Evolutionary conservation across 2,888 invertebrate species (phyloP).

Genomic region (Volucella zonaria): DNA sequence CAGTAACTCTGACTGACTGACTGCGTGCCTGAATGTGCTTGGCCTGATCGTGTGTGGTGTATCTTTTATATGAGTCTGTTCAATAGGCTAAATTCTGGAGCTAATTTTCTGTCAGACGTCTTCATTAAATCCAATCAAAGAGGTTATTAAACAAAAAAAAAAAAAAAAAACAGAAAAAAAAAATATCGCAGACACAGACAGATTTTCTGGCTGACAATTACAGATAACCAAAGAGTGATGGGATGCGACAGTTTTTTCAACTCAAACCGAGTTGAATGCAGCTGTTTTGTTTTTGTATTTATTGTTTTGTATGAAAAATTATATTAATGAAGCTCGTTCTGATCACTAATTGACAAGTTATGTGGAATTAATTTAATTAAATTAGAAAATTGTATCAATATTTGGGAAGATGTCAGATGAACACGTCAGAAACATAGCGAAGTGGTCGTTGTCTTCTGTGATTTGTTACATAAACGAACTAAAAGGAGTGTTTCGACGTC

Average conservation of each 20-base stretch:
- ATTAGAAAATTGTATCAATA: slow-evolving; percentile 44
- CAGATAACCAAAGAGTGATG: slow-evolving; percentile 37
- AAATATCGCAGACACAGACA: slow-evolving; percentile 53
- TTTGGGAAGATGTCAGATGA: slow-evolving; percentile 16
- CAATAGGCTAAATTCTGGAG: slow-evolving; percentile 50
- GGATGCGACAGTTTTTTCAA: neutral
- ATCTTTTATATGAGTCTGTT: slow-evolving; percentile 29
- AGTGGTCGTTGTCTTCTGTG: too few species aligned
- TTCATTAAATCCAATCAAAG: slow-evolving; percentile 72
- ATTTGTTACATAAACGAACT: too few species aligned
- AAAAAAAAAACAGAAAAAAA: slow-evolving; percentile 1
- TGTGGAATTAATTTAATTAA: slow-evolving; percentile 67
- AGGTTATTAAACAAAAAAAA: slow-evolving; percentile 63
- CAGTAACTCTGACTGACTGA: too few species aligned
- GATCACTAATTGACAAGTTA: slow-evolving; percentile 64
- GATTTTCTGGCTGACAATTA: slow-evolving; percentile 16
- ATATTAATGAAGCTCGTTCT: slow-evolving; percentile 21
- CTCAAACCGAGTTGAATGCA: neutral
- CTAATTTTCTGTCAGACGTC: slow-evolving; percentile 71
- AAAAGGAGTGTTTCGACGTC: too few species aligned
- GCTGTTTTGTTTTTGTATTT: neutral
- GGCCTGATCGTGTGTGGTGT: slow-evolving; percentile 15
- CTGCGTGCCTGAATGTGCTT: neutral
- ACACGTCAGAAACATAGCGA: neutral
- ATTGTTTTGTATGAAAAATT: too few species aligned